A percentile compares a stretch with the other conserved stretches of the same genome.
Evolutionary conservation across 2,888 invertebrate genomes (phyloP).

Genomic region (Iphiclides podalirius): DNA sequence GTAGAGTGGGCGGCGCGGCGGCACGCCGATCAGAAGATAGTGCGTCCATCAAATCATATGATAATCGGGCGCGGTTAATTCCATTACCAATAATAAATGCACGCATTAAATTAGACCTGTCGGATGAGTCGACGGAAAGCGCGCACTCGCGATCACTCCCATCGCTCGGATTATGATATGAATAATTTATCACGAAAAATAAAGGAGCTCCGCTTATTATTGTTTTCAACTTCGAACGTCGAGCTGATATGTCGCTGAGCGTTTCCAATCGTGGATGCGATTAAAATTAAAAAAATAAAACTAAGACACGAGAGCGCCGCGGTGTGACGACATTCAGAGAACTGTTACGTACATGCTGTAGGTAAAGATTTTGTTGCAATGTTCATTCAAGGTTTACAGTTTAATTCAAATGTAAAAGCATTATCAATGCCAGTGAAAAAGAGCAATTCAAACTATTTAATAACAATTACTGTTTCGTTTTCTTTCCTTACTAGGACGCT

Average conservation of each 20-base stretch:
- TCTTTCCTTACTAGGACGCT: too few relatives aligned
- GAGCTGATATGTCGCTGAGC: conserved; percentile 48
- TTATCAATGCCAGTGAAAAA: too few relatives aligned
- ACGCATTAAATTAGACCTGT: conserved; percentile 78
- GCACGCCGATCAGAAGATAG: conserved; percentile 67
- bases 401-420: too few relatives aligned
- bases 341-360: too few relatives aligned
- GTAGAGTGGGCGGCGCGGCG: conserved; percentile 67
- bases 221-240: conserved; percentile 70
- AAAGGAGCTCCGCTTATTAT: conserved; percentile 56
- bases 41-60: conserved; percentile 79
- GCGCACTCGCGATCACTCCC: conserved; percentile 60
- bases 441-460: too few relatives aligned
- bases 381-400: too few relatives aligned
- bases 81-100: conserved; percentile 80
- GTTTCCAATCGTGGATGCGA: conserved; percentile 47
- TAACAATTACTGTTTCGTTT: too few relatives aligned
- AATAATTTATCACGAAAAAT: conserved; percentile 75
- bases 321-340: too few relatives aligned
- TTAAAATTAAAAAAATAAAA: too few relatives aligned
- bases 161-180: conserved; percentile 78
- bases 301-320: too few relatives aligned
- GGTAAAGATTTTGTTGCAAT: too few relatives aligned
- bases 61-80: conserved; percentile 78
- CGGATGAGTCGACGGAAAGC: conserved; percentile 74